These are phyloP conservation scores for Camponotus fellah DNA, from an alignment of 2,888 invertebrate genomes.

Conservation along the genomic window DNA sequence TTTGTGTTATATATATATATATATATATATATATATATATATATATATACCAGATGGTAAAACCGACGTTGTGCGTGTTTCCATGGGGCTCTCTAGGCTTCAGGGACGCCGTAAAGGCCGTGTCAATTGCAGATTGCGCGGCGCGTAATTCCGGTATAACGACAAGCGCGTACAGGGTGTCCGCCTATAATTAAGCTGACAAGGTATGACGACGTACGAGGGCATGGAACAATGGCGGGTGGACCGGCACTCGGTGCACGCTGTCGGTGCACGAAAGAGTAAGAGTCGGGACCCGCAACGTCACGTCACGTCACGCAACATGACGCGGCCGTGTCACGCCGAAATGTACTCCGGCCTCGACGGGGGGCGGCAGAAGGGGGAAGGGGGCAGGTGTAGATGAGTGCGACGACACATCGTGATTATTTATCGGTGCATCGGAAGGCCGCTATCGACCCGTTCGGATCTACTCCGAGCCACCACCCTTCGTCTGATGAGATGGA, in stretches of 20 bases:
- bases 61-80: not conserved
- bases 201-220: constrained; percentile 76
- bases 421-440: constrained; percentile 72
- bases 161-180: constrained; percentile 62
- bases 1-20: no score
- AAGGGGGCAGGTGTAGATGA: not conserved
- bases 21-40: no score
- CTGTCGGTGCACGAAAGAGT: constrained; percentile 44
- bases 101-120: constrained; percentile 38
- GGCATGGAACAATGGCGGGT: constrained; percentile 71
- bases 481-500: not conserved
- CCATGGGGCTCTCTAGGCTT: not conserved
- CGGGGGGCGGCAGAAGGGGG: not conserved
- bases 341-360: constrained; percentile 61
- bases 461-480: not conserved
- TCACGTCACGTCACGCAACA: constrained; percentile 62
- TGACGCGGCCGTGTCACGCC: constrained; percentile 66
- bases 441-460: constrained; percentile 15
- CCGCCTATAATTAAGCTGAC: constrained; percentile 78
- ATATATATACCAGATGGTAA: not conserved
- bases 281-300: not conserved
- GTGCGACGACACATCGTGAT: constrained; percentile 67
- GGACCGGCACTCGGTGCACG: constrained; percentile 37
- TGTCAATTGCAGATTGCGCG: constrained; percentile 68
- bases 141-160: constrained; percentile 60